Evolutionary conservation across 2,113 vertebrate genomes (phyloP).

Genomic region (Alouatta palliata): DNA sequence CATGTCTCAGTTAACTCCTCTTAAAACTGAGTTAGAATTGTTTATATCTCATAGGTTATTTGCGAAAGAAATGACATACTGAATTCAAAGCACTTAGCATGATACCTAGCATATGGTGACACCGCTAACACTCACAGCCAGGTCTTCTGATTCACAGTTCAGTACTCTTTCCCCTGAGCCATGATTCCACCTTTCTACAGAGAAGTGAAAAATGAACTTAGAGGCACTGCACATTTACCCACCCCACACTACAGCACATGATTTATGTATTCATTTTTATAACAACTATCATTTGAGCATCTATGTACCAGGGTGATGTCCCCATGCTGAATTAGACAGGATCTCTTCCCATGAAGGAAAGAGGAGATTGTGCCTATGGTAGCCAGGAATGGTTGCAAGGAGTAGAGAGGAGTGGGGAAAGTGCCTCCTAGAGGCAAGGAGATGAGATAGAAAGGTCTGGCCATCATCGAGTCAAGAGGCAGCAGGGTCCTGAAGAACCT

Average conservation of each 20-base stretch:
- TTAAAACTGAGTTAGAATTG: not conserved
- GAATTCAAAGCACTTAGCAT: not conserved
- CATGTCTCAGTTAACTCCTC: not conserved
- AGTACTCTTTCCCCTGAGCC: not conserved
- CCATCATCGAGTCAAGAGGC: not conserved
- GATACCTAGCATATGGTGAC: not conserved
- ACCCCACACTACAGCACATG: not conserved
- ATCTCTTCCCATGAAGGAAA: not conserved
- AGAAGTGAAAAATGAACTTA: not conserved
- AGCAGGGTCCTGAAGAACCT: not conserved
- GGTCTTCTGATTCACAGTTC: not conserved
- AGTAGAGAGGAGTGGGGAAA: not conserved
- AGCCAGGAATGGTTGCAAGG: not conserved
- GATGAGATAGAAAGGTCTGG: not conserved
- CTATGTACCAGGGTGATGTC: not conserved
- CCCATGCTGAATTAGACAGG: not conserved
- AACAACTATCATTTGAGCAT: not conserved
- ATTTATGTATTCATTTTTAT: not conserved
- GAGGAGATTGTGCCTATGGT: not conserved
- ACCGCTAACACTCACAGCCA: not conserved
- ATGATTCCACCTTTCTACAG: not conserved
- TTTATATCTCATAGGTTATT: not conserved
- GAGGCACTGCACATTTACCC: not conserved
- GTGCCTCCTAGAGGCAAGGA: not conserved
- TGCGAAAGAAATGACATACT: not conserved